These are phyloP conservation scores for Eumaeus atala DNA, from an alignment of 1,140 invertebrate species.

Conservation along the genomic window DNA sequence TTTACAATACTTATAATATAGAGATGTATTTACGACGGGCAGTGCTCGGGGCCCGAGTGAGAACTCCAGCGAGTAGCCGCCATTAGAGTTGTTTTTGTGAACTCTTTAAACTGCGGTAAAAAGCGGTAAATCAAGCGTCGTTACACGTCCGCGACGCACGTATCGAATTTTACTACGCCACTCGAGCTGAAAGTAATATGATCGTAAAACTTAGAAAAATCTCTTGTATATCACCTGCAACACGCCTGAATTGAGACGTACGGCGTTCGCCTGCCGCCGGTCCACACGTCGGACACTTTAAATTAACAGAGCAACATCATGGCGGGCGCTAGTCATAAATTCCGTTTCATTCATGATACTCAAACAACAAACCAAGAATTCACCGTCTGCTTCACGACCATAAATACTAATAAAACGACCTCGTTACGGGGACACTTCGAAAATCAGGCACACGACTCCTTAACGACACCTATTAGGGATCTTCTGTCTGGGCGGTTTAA, in stretches of 20 bases:
- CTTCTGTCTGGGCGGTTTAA: constrained; percentile 72
- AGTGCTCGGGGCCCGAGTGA: constrained; percentile 3
- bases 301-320: constrained; percentile 41
- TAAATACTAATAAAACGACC: constrained; percentile 72
- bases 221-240: constrained; percentile 43
- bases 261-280: constrained; percentile 15
- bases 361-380: constrained; percentile 11
- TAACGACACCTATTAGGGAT: constrained; percentile 73
- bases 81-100: constrained; percentile 51
- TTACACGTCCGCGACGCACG: constrained; percentile 48
- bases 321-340: constrained; percentile 60
- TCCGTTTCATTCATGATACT: constrained; percentile 60
- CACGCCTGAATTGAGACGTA: constrained; percentile 39
- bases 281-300: constrained; percentile 30
- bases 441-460: constrained; percentile 72
- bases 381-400: constrained; percentile 56
- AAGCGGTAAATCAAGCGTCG: constrained; percentile 63
- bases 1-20: constrained; percentile 45
- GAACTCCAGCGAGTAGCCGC: constrained; percentile 31
- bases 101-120: constrained; percentile 56
- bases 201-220: constrained; percentile 68
- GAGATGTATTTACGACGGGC: neutral
- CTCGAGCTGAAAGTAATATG: constrained; percentile 43
- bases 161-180: constrained; percentile 60
- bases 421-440: constrained; percentile 69